Conservation (phyloP, 2,888 invertebrate species). For the Bugula neritina region DNA sequence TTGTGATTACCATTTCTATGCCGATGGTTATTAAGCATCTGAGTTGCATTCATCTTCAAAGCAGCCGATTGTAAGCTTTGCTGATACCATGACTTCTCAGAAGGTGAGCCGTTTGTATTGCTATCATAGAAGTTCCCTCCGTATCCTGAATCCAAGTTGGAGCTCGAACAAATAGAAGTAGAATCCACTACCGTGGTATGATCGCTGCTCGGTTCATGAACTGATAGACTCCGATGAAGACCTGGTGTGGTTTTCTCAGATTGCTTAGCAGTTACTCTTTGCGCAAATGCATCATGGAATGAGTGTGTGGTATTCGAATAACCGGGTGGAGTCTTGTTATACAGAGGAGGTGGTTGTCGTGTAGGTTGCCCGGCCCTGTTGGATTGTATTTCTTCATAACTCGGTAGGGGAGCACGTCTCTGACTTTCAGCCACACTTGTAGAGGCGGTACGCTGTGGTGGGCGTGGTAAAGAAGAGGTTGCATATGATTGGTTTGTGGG, state of each 20-base stretch:
- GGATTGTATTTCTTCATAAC: slow-evolving; percentile 19
- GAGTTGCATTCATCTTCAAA: slow-evolving; percentile 7
- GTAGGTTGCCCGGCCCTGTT: background rate
- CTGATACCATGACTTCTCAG: slow-evolving; percentile 12
- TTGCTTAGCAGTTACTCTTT: background rate
- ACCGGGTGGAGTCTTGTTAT: background rate
- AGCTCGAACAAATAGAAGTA: background rate
- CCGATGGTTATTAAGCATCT: background rate
- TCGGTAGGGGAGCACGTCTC: background rate
- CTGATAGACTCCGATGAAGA: background rate
- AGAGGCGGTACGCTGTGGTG: background rate
- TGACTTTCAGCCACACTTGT: background rate
- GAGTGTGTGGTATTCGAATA: background rate
- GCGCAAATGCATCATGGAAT: background rate
- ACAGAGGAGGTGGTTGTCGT: background rate
- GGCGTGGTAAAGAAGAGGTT: background rate
- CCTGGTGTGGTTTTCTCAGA: background rate
- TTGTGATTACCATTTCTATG: background rate
- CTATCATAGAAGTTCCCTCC: slow-evolving; percentile 16
- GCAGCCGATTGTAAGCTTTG: slow-evolving; percentile 21
- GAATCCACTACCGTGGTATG: background rate
- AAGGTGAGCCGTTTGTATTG: slow-evolving; percentile 8
- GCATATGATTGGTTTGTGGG: background rate
- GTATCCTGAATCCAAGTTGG: slow-evolving; percentile 15
- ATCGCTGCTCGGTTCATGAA: background rate